Evolutionary conservation across 2,113 vertebrate species (phyloP), one percentile per base, ranked within the genome.

Genomic region (Muntiacus reevesi): DNA sequence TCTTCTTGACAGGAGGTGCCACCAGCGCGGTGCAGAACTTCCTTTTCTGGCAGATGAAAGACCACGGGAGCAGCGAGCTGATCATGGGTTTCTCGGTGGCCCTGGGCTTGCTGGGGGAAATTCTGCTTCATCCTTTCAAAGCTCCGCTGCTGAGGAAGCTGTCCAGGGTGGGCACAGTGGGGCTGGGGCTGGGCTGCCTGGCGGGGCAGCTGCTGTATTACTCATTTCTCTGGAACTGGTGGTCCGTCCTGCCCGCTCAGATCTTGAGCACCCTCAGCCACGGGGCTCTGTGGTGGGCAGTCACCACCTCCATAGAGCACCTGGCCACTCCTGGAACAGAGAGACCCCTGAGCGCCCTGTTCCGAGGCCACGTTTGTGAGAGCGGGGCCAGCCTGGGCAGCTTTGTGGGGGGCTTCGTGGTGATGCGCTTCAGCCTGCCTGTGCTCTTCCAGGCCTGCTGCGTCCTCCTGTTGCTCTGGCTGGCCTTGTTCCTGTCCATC

Each of bases 1-100:
- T 98, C 83, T 94, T 99, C 83, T 86, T 99, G 89, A 89, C 97
- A 0, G 99, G 99, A 0, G 97, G 95, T 0, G 97, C 98, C 0
- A 21, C 91, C 40, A 99, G 99, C 0, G 52, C 98, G 0, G 98
- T 98, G 47, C 99, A 99, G 23, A 99, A 99, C 98, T 99, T 99
- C 83, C 99, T 99, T 3, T 99, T 99, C 89, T 99, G 99, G 99
- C 99, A 99, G 98, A 99, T 99, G 99, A 94, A 99, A 97, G 99
- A 99, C 92, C 97, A 87, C 0, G 99, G 99, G 62, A 98, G 99
- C 96, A 94, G 88, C 0, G 99, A 99, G 97, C 98, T 99, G 62
- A 99, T 99, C 97, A 99, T 99, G 99, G 99, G 99, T 2, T 74
- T 99, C 45, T 98, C 98, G 0, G 98, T 99, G 0, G 96, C 99